phyloP scores from a whole-genome alignment of 2,113 vertebrate species.

The Mastomys coucha region DNA sequence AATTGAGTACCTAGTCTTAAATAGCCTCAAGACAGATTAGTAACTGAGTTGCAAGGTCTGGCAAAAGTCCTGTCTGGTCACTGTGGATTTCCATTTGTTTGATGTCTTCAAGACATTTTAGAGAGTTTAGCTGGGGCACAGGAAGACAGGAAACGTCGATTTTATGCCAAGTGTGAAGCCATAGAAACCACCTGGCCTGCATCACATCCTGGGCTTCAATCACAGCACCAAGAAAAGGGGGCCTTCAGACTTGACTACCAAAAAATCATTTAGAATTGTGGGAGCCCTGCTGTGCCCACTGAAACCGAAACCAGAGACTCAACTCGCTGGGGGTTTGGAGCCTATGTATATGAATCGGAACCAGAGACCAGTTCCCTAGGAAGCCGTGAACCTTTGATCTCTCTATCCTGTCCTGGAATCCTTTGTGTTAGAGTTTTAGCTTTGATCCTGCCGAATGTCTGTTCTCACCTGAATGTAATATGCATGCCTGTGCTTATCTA shows the following conservation, averaged over 20 bases:
- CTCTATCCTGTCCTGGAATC: too few relatives aligned
- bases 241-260: not conserved
- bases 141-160: not conserved
- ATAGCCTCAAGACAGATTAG: too few relatives aligned
- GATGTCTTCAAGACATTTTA: not conserved
- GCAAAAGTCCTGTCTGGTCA: not conserved
- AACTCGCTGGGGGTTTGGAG: too few relatives aligned
- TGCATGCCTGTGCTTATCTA: too few relatives aligned
- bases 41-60: not conserved
- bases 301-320: too few relatives aligned
- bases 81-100: not conserved
- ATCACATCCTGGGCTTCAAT: not conserved
- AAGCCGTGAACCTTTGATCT: too few relatives aligned
- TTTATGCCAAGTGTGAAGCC: not conserved
- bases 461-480: too few relatives aligned
- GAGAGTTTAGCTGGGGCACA: not conserved
- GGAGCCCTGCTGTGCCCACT: too few relatives aligned
- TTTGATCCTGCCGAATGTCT: too few relatives aligned
- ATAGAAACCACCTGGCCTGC: not conserved
- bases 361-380: too few relatives aligned
- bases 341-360: too few relatives aligned
- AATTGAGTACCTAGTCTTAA: not conserved
- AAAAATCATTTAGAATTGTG: not conserved
- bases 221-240: not conserved
- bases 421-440: too few relatives aligned